Evolutionary conservation across 2,888 invertebrate species (phyloP).

Genomic region (Bombyx huttoni): DNA sequence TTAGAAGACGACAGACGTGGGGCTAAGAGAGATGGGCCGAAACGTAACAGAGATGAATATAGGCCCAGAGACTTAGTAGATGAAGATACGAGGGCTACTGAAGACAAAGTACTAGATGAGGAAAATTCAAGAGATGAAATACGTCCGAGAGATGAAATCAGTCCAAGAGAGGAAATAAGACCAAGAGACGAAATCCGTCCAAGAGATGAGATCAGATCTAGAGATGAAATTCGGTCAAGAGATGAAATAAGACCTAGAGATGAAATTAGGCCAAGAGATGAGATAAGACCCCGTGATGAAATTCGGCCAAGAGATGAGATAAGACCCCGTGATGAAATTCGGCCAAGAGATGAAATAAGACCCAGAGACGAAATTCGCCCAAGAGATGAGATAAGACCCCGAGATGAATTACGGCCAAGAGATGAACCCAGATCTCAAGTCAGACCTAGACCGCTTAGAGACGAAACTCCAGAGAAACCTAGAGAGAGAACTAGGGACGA

Average conservation of each 20-base stretch:
- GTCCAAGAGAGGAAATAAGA: slow-evolving; percentile 17
- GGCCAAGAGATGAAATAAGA: slow-evolving; percentile 17
- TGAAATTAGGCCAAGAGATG: slow-evolving; percentile 19
- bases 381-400: slow-evolving; percentile 15
- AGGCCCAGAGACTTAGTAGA: slow-evolving; percentile 13
- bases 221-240: slow-evolving; percentile 13
- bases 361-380: slow-evolving; percentile 18
- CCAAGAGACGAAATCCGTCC: slow-evolving; percentile 21
- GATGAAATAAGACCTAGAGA: slow-evolving; percentile 17
- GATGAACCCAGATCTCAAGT: slow-evolving; percentile 11
- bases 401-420: slow-evolving; percentile 14
- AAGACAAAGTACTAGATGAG: slow-evolving; percentile 17
- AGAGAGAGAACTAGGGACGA: slow-evolving; percentile 26
- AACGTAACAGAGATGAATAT: slow-evolving; percentile 20
- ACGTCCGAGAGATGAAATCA: slow-evolving; percentile 20
- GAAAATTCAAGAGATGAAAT: slow-evolving; percentile 15
- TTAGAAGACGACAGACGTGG: slow-evolving; percentile 24
- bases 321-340: slow-evolving; percentile 16
- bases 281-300: slow-evolving; percentile 15
- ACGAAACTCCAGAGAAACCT: slow-evolving; percentile 21
- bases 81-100: slow-evolving; percentile 1
- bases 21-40: slow-evolving; percentile 12
- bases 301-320: slow-evolving; percentile 26
- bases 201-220: slow-evolving; percentile 11
- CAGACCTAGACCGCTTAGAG: slow-evolving; percentile 14